These are phyloP conservation scores for Tigriopus japonicus DNA, from an alignment of 1,140 invertebrate species.

Conservation along the genomic window DNA sequence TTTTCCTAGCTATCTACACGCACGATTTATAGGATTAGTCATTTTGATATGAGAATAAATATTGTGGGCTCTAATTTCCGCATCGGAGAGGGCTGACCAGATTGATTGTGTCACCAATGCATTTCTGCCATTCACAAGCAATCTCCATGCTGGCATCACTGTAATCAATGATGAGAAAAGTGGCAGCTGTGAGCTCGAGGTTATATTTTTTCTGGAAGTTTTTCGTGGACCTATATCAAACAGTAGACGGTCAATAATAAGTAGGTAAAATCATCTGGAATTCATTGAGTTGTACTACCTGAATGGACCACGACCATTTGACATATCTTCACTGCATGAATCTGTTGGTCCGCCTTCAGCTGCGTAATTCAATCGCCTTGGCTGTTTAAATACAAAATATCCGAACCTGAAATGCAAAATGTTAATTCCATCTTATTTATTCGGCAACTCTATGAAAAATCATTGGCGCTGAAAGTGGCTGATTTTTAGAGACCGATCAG, in stretches of 20 bases:
- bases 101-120: constrained; percentile 11
- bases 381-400: constrained; percentile 13
- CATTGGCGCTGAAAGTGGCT: no score
- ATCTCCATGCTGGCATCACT: constrained; percentile 13
- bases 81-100: constrained; percentile 11
- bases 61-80: background rate
- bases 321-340: constrained; percentile 9
- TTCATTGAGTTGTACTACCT: background rate
- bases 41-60: no score
- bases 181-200: constrained; percentile 6
- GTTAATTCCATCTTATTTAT: no score
- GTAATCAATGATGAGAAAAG: constrained; percentile 8
- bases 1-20: no score
- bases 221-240: constrained; percentile 9
- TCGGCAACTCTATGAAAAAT: no score
- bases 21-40: no score
- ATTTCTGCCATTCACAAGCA: constrained; percentile 14
- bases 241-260: background rate
- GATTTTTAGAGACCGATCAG: no score
- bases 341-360: constrained; percentile 9
- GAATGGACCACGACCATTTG: background rate
- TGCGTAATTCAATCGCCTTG: constrained; percentile 3
- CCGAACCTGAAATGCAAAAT: constrained; percentile 8
- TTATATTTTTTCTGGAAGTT: constrained; percentile 9
- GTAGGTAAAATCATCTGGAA: background rate